These are phyloP conservation scores for Cryptoprocta ferox DNA, from an alignment of 2,797 vertebrate species.

Conservation along the genomic window DNA sequence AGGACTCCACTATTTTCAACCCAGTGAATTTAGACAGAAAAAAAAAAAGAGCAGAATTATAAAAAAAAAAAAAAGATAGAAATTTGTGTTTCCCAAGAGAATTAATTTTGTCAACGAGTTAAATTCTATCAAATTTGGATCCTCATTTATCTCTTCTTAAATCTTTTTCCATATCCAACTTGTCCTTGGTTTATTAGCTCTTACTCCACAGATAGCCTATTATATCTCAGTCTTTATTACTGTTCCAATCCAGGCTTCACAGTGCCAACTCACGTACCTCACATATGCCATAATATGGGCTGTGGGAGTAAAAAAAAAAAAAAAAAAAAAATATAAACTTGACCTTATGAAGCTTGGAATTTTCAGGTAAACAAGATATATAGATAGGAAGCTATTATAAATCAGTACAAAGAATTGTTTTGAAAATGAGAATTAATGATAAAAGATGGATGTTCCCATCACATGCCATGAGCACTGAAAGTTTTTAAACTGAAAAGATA, in stretches of 20 bases:
- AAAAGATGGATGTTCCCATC: neutral
- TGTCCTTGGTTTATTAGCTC: neutral
- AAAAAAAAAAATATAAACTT: neutral
- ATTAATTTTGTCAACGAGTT: constrained; percentile 41
- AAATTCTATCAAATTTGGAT: neutral
- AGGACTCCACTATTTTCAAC: neutral
- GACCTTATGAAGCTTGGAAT: neutral
- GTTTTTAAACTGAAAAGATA: neutral
- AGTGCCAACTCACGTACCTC: neutral
- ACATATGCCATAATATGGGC: neutral
- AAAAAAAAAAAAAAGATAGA: neutral
- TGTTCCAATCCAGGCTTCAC: neutral
- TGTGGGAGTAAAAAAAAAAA: neutral
- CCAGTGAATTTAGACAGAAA: neutral
- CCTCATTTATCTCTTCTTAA: neutral
- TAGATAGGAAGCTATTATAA: neutral
- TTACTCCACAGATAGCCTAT: neutral
- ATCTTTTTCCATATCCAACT: neutral
- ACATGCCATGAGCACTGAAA: neutral
- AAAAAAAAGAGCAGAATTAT: constrained; percentile 10
- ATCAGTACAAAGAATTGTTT: neutral
- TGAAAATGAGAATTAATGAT: neutral
- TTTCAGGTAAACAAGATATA: neutral
- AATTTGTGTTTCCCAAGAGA: neutral
- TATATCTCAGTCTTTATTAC: neutral